phyloP scores from a whole-genome alignment of 1,140 invertebrate genomes.

The Aplysia californica region DNA sequence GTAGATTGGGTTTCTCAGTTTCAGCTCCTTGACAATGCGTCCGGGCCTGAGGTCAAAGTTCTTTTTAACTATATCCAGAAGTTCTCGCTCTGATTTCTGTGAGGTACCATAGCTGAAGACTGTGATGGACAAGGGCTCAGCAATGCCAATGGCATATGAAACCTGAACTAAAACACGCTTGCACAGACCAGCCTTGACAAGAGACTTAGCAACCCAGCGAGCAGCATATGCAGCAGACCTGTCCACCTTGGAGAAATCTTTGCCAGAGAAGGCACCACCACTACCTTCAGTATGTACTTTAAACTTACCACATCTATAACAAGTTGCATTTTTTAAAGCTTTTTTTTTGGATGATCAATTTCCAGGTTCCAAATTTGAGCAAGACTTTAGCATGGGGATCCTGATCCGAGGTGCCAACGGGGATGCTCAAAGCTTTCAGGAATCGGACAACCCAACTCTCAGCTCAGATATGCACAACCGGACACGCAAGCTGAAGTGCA shows the following conservation, averaged over 20 bases:
- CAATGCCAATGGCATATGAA: slow-evolving; percentile 96
- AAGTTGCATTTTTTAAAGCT: too few relatives aligned
- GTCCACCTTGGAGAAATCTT: slow-evolving; percentile 97
- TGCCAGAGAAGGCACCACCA: slow-evolving; percentile 94
- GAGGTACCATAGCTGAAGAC: slow-evolving; percentile 97
- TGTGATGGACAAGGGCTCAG: slow-evolving; percentile 93
- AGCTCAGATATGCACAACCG: slow-evolving; percentile 78
- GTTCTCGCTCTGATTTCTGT: slow-evolving; percentile 84
- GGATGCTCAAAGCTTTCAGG: slow-evolving; percentile 46
- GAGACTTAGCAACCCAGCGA: slow-evolving; percentile 94
- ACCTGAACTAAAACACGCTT: slow-evolving; percentile 84
- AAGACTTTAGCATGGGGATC: slow-evolving; percentile 86
- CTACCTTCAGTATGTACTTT: too few relatives aligned
- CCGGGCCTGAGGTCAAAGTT: slow-evolving; percentile 98
- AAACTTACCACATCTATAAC: too few relatives aligned
- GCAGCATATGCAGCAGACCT: slow-evolving; percentile 95
- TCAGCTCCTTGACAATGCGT: slow-evolving; percentile 95
- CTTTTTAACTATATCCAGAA: slow-evolving; percentile 89
- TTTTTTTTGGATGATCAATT: too few relatives aligned
- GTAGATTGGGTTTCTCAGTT: slow-evolving; percentile 95
- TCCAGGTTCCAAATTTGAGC: slow-evolving; percentile 83
- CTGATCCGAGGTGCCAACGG: slow-evolving; percentile 82
- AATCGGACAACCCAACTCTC: slow-evolving; percentile 72
- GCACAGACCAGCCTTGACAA: slow-evolving; percentile 89
- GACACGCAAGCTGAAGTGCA: slow-evolving; percentile 84